Evolutionary conservation across 2,113 vertebrate species (phyloP), one percentile per base, ranked within the genome.

Genomic region (Alces alces): DNA sequence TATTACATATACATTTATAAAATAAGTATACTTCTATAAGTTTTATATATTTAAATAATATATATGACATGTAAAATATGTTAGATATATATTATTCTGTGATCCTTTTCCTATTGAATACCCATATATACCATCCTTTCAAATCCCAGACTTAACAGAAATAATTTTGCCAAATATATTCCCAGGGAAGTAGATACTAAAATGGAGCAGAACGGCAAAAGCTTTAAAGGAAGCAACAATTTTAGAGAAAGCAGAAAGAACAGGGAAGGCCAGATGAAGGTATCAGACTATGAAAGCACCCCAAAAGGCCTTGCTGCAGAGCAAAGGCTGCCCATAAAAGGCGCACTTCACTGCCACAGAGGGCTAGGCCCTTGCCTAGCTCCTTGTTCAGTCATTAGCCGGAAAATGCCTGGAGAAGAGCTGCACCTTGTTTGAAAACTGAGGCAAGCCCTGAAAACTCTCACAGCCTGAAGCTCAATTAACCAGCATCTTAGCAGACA

Each of bases 281-380:
- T 1, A 14, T 21, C 16, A 43, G 23, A 19, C 4, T 8, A 36
- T 33, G 36, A 33, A 7, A n/a, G 2, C 19, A 50, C 17, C 6
- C 36, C 6, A 43, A 87, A 16, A 8, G 45, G n/a, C 19, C 54
- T 45, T 3, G 43, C 27, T 21, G n/a, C 4, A 61, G 25, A 87
- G 21, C 7, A 76, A 28, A 89, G 3, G 25, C 7, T n/a, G 9
- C 12, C 14, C 11, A 21, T 4, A 8, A 66, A 7, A 47, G 27
- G 13, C 23, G 1, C 2, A 6, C 13, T 15, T n/a, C 17, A 43
- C 13, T 15, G 1, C 78, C 6, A 58, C 25, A 45, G 4, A 10
- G 5, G 47, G 7, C 36, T 16, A 50, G 7, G 19, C 25, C 54
- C 5, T 30, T 28, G 7, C 30, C 28, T 60, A 54, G 7, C 30